Evolutionary conservation across 2,888 invertebrate genomes (phyloP).

Genomic region (Plemyria rubiginata): DNA sequence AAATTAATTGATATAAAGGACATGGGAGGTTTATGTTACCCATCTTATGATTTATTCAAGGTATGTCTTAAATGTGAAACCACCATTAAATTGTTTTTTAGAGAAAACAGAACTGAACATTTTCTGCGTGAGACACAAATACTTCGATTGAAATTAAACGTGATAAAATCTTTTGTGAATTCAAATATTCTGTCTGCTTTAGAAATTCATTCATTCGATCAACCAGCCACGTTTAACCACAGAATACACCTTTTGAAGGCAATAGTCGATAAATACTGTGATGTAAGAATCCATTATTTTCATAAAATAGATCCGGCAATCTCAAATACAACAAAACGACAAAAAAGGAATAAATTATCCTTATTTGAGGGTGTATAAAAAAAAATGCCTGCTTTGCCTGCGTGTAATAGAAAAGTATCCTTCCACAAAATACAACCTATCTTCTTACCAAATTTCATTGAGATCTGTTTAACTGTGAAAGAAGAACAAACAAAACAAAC

Average conservation of each 20-base stretch:
- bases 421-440: too few species aligned
- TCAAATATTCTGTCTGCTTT: too few species aligned
- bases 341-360: not conserved
- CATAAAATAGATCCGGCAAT: not conserved
- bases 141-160: too few species aligned
- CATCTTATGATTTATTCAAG: not conserved
- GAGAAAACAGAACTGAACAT: too few species aligned
- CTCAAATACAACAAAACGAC: not conserved
- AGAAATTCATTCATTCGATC: not conserved
- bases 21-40: constrained; percentile 6
- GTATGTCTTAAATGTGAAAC: not conserved
- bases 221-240: not conserved
- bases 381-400: too few species aligned
- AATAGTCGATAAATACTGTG: not conserved
- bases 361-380: not conserved
- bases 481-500: too few species aligned
- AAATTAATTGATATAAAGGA: not conserved
- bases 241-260: not conserved
- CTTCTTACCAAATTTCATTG: too few species aligned
- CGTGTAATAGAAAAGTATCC: too few species aligned
- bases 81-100: not conserved
- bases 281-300: not conserved
- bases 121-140: too few species aligned
- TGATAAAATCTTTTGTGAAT: too few species aligned
- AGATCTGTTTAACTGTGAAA: too few species aligned